Percentiles rank a stretch among this genome's conserved stretches.
Conservation (phyloP, 2,113 vertebrate genomes). For the Eidolon helvum region DNA sequence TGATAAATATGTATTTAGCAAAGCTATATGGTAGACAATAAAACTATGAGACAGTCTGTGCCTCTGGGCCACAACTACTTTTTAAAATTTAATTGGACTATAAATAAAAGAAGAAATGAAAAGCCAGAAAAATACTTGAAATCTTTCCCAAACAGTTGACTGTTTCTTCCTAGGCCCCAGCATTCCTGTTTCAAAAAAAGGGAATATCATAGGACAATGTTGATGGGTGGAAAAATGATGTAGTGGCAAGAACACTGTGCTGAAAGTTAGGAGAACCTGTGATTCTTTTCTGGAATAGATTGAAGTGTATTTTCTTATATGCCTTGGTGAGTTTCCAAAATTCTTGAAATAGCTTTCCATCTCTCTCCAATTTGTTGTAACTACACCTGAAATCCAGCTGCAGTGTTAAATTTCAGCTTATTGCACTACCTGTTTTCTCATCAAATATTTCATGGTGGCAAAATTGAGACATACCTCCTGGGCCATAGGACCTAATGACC, state of each 20-base stretch:
- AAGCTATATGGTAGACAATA: neutral
- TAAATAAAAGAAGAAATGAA: conserved; percentile 8
- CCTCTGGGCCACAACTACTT: neutral
- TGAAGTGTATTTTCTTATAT: conserved; percentile 15
- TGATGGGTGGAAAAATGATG: neutral
- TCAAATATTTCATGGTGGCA: neutral
- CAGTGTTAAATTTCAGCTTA: conserved; percentile 22
- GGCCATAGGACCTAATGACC: neutral
- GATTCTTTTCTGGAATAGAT: neutral
- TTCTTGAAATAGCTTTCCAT: neutral
- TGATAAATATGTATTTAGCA: neutral
- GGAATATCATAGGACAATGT: neutral
- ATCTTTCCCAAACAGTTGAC: neutral
- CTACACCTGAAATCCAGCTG: neutral
- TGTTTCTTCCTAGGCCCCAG: neutral
- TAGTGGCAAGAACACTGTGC: neutral
- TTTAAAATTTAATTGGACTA: neutral
- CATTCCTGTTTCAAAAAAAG: neutral
- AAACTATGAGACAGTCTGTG: neutral
- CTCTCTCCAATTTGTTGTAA: neutral
- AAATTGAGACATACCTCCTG: neutral
- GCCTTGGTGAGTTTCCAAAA: neutral
- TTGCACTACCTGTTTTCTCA: neutral
- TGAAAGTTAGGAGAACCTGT: neutral
- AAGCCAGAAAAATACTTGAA: neutral